Base-by-base conservation (phyloP, 2,888 invertebrate genomes). In the Coelinius sp. region DNA sequence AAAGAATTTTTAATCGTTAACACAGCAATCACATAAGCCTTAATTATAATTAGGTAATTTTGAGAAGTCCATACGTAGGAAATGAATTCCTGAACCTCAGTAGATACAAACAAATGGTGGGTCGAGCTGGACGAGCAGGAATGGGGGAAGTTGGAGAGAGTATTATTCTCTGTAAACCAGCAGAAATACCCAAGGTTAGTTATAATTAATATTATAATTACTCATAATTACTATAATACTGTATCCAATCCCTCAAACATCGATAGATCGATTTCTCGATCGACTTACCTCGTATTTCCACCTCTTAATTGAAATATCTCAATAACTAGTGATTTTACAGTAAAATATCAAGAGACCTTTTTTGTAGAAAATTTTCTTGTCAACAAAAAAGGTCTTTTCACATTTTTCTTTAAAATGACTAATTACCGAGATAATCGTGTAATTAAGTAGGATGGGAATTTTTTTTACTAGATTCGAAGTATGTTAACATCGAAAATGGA, bases 31-130 rank as follows among this genome's bases (percentile, higher is more conserved):
- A 41, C 20, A 63, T 52, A 31, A 25, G 38, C 53, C 5, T 17
- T 31, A 17, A 25, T 17, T 12, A 35, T 65, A 3, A 31, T 31
- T 70, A 90, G 90, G 90, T 98, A 0, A 93, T 98, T 65, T 88
- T 98, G 77, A 91, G 97, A 75, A 93, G 95, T 64, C 97, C 98
- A 0, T 94, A 92, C 81, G 91, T 97, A 53, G 98, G 95, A 0
- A 89, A 90, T 41, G 91, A 91, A 20, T 93, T 94, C 82, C 89
- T 98, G 73, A 91, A 92, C 64, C 89, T 94, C 24, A 93, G 93
- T 76, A 92, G 92, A 77, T 99, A 99, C 88, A 94, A 97, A 76
- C 99, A 99, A 91, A 99, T 99, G 98, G 92, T 93, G 68, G 98
- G 98, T 0, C 90, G 98, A 67, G 98, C 98, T 4, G 98, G 98